Evolutionary conservation across 1,140 invertebrate genomes (phyloP), one percentile per base, ranked within the genome.

Genomic region (Neodiprion virginianus): DNA sequence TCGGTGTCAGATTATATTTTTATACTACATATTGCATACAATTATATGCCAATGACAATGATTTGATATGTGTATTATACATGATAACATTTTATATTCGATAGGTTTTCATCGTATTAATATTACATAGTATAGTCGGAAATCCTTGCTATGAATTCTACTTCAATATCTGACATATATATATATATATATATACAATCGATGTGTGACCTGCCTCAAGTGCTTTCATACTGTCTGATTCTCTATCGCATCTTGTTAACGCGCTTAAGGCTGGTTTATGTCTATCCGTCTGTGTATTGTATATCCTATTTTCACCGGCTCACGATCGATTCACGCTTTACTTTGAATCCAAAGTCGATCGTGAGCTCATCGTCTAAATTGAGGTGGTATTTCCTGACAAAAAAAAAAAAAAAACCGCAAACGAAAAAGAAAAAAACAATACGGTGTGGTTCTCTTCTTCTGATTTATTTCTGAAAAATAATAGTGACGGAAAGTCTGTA

Each of bases 171-270:
- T 61, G 11, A 61, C 8, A 12, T 61, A 40, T 5, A 61, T 17
- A 17, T 40, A 40, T 28, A 28, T 40, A 40, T 40, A 40, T 40
- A 40, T 40, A 40, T 40, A 40, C 28, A 40, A 40, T 61, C 53
- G 53, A 61, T 61, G 53, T 40, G 28, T 61, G 53, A 61, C 53
- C 53, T 61, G 53, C 53, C 53, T 61, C 53, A 61, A 61, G 11
- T 61, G 53, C 53, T 8, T 61, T 40, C 28, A 40, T 14, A 61
- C 53, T 61, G n/a, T 61, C 53, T 61, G 11, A 61, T 14, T 40
- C 28, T 61, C 53, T 61, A 61, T 61, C 53, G 53, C 53, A 61
- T 61, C 53, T 40, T 40, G 28, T 40, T 61, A 61, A 61, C 53
- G n/a, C n/a, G 11, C 11, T 61, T 61, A 12, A 61, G 3, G 53